Base-by-base conservation (phyloP, 92 coral and sea anemone genomes). In the Galaxea fascicularis region DNA sequence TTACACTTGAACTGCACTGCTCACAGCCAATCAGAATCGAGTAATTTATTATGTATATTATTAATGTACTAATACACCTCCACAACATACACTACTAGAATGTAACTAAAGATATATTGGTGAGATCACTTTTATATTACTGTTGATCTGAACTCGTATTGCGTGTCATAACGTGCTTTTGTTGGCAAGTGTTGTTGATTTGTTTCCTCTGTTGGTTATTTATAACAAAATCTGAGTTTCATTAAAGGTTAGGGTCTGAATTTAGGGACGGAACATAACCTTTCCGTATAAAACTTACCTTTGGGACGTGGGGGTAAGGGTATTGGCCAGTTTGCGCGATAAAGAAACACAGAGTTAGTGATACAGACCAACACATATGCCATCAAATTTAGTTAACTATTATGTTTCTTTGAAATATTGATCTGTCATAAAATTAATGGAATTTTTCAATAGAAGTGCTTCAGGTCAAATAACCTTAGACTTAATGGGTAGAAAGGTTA, bases 391-490 rank as follows among this genome's bases (percentile, higher is more conserved):
- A 25, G 44, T 65, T 18, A 65, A 65, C 71, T 65, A 65, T 30
- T 65, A 24, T 27, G 71, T 26, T 65, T 65, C 71, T 25, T 65
- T 65, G n/a, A 65, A 28, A 65, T 65, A 65, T 18, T 20, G 65
- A n/a, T 60, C 65, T 18, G 65, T 60, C 65, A 18, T n/a, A 60
- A 60, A 60, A 10, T 65, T 65, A 65, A 25, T 29, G 41, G 27
- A 65, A 65, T 65, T 26, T 29, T 53, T 26, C 18, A 25, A 25
- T 16, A 65, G 71, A 65, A 64, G 71, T 65, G 71, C 44, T 65
- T 25, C 71, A 65, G 71, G 71, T 60, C 66, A 60, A 60, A 60
- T 60, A 24, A 27, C 28, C 66, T 60, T 60, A 60, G 26, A 60
- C 58, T 52, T 12, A 52, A 18, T 52, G 58, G 58, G 16, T 60